Base-by-base conservation (phyloP, 1,140 invertebrate species). In the Drosophila rufa region DNA sequence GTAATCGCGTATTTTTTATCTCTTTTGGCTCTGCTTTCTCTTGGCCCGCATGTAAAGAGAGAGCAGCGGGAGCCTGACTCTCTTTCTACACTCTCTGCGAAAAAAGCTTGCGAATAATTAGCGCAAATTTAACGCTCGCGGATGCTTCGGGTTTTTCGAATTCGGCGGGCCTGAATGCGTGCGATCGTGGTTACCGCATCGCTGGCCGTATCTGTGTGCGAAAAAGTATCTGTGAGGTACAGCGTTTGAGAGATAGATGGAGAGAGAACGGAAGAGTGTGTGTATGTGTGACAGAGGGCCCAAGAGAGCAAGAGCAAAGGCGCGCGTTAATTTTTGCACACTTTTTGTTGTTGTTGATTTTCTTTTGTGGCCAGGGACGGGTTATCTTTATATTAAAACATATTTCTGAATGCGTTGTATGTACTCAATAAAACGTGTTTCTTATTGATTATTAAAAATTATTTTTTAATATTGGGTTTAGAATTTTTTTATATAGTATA, bases 41-140 rank as follows among this genome's bases (percentile, higher is more conserved):
- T 77, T 77, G 14, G 50, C n/a, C 56, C 17, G 64, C 55, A 17
- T 19, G 42, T 61, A 77, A 17, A 11, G 9, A 51, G 27, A 51
- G 27, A 33, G 27, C 19, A 33, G 27, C 19, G 22, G 22, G 50
- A 43, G 42, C 14, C 15, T 7, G 12, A 2, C 6, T 14, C 27
- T 48, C 38, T 48, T 27, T 51, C 25, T 46, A 6, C 46, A 6
- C 30, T 67, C 67, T 45, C 33, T 25, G 19, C n/a, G 22, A 22
- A 6, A 59, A 51, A 74, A 84, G 78, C 81, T 90, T 78, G 85
- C 84, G 69, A 89, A 89, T 89, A 90, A 89, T 89, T 89, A 90
- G 84, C 85, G 84, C 85, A 79, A 80, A 89, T 84, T 84, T 78
- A 87, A 81, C 85, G 84, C 84, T 77, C 81, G 77, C 67, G 66